A percentile compares a stretch with the other conserved stretches of the same genome.
These are phyloP conservation scores for Amitus sp. DNA, from an alignment of 2,888 invertebrate species.

Conservation along the genomic window DNA sequence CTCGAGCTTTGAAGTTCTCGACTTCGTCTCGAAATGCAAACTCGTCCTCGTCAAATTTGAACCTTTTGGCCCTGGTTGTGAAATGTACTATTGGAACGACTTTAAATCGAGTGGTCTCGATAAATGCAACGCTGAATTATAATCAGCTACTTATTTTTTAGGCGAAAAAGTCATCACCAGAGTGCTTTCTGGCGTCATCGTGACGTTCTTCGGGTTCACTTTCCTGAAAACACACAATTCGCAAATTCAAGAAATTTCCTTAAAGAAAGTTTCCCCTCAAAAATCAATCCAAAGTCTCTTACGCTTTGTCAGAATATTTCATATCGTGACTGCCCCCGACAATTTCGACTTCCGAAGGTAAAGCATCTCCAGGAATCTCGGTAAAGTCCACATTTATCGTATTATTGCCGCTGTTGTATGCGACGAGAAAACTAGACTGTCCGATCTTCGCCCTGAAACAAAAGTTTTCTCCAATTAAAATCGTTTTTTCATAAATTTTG, in stretches of 20 bases:
- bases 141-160: constrained; percentile 42
- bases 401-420: constrained; percentile 73
- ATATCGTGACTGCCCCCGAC: too few relatives aligned
- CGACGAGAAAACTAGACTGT: constrained; percentile 79
- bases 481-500: neutral
- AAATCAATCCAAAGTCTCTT: constrained; percentile 20
- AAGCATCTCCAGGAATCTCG: constrained; percentile 54
- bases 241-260: neutral
- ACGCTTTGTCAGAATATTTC: too few relatives aligned
- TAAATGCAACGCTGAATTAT: neutral
- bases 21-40: too few relatives aligned
- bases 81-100: too few relatives aligned
- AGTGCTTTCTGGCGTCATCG: constrained; percentile 73
- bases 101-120: neutral
- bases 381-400: constrained; percentile 70
- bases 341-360: constrained; percentile 74
- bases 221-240: constrained; percentile 67
- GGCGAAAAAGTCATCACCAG: constrained; percentile 79
- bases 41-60: too few relatives aligned
- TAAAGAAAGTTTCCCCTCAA: neutral
- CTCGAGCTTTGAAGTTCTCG: too few relatives aligned
- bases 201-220: constrained; percentile 68
- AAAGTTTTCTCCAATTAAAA: constrained; percentile 22
- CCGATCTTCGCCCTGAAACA: constrained; percentile 75
- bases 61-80: too few relatives aligned